Percentiles rank a stretch among this genome's conserved stretches.
Conservation (phyloP, 1,140 invertebrate species). For the Gryon sp. region DNA sequence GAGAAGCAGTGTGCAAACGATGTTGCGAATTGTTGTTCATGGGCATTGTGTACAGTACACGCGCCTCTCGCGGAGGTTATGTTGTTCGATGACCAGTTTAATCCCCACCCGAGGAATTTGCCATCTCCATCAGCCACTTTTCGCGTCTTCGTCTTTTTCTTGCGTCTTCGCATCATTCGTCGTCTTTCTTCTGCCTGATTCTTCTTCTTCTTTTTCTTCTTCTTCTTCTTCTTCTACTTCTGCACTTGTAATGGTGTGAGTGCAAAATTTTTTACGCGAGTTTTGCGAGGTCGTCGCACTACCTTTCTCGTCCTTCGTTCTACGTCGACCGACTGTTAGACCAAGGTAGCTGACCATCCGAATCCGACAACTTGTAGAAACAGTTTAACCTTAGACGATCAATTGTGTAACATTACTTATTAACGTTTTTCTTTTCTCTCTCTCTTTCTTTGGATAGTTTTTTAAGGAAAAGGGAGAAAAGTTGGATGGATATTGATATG, state of each 20-base stretch:
- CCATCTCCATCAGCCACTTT: constrained; percentile 21
- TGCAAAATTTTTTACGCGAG: constrained; percentile 43
- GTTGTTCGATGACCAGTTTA: constrained; percentile 71
- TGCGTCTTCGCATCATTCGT: too few relatives aligned
- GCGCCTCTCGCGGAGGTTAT: constrained; percentile 68
- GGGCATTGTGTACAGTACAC: constrained; percentile 34
- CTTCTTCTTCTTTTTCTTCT: too few relatives aligned
- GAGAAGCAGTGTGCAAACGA: too few relatives aligned
- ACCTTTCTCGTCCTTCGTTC: constrained; percentile 33
- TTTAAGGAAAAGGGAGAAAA: too few relatives aligned
- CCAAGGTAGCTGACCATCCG: constrained; percentile 12
- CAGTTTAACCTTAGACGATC: too few relatives aligned
- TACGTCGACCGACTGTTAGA: constrained; percentile 5
- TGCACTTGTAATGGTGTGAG: too few relatives aligned
- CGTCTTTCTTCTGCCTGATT: too few relatives aligned
- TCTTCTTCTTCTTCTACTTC: too few relatives aligned
- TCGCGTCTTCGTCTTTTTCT: constrained; percentile 35
- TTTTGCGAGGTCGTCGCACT: constrained; percentile 62
- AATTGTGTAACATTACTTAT: too few relatives aligned
- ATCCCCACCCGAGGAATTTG: constrained; percentile 26
- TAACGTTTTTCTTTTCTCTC: too few relatives aligned
- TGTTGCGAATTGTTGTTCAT: neutral
- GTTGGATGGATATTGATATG: too few relatives aligned
- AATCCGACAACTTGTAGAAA: neutral
- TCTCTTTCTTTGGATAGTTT: too few relatives aligned